Conservation (phyloP, 2,888 invertebrate species). For the Dicranocentrus wangi region DNA sequence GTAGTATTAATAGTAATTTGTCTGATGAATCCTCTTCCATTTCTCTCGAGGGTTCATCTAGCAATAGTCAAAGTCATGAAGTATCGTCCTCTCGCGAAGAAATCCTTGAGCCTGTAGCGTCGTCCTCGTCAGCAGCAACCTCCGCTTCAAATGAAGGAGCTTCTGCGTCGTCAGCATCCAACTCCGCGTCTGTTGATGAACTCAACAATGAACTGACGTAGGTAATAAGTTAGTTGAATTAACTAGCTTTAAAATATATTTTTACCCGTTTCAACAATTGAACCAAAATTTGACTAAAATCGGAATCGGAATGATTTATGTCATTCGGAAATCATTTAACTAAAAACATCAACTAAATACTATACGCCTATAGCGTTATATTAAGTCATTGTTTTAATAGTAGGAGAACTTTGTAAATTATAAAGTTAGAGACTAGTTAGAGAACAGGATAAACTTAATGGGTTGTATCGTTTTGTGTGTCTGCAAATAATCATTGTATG, state of each 20-base stretch:
- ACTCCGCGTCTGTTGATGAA: conserved; percentile 27
- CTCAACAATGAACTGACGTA: conserved; percentile 56
- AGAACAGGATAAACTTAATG: too few species aligned
- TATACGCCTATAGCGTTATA: too few species aligned
- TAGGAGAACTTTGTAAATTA: too few species aligned
- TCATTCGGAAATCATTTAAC: too few species aligned
- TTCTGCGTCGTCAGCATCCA: conserved; percentile 7
- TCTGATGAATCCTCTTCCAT: not conserved
- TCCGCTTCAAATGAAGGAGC: conserved; percentile 25
- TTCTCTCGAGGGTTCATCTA: not conserved
- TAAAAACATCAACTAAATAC: too few species aligned
- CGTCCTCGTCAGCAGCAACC: not conserved
- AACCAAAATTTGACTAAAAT: too few species aligned
- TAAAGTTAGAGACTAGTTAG: too few species aligned
- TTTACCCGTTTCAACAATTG: too few species aligned
- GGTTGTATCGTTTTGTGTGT: too few species aligned
- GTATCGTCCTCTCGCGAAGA: not conserved
- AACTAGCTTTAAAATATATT: conserved; percentile 7
- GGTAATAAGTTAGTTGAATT: not conserved
- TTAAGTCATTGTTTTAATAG: too few species aligned
- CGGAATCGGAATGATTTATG: too few species aligned
- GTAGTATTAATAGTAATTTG: not conserved
- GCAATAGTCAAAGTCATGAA: conserved; percentile 2
- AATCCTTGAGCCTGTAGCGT: not conserved
- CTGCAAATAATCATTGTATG: too few species aligned